phyloP scores from a whole-genome alignment of 2,797 vertebrate species.

The Arctocebus calabarensis region DNA sequence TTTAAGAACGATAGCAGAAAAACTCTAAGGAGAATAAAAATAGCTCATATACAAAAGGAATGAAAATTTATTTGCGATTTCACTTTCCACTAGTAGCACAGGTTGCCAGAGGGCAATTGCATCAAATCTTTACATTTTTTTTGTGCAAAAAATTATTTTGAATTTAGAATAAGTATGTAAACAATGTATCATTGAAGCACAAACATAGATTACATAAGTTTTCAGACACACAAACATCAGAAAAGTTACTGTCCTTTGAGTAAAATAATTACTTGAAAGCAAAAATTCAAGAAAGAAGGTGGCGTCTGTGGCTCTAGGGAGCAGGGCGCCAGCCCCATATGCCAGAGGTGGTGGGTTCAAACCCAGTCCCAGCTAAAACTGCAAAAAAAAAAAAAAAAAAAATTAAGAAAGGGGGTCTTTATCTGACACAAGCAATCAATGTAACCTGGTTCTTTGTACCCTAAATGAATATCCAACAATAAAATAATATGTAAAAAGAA shows the following conservation, averaged over 20 bases:
- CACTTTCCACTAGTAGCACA: not conserved
- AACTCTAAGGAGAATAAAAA: not conserved
- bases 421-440: no score
- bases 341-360: no score
- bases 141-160: not conserved
- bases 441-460: no score
- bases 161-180: not conserved
- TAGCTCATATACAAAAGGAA: not conserved
- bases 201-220: not conserved
- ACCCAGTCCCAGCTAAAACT: no score
- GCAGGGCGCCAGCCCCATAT: no score
- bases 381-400: no score
- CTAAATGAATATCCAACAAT: no score
- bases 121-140: not conserved
- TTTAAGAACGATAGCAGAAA: not conserved
- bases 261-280: not conserved
- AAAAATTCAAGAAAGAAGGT: not conserved
- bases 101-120: not conserved
- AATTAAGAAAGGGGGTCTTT: not conserved
- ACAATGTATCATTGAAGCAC: not conserved
- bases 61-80: not conserved
- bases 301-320: no score
- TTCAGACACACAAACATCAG: not conserved
- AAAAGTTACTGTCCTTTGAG: not conserved
- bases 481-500: no score